Conservation (phyloP, 1,140 invertebrate species). For the Atta cephalotes region DNA sequence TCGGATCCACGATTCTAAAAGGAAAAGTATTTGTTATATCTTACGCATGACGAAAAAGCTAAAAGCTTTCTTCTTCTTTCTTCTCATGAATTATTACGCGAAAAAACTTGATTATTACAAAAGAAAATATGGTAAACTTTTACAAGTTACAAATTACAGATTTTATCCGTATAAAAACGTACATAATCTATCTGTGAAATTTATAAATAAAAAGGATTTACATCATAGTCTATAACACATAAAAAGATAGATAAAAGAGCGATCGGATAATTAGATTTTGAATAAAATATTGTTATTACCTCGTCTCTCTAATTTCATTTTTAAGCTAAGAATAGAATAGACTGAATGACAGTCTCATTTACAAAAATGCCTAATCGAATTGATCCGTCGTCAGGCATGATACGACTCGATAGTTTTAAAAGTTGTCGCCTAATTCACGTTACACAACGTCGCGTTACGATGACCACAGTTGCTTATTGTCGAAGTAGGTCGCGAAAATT, state of each 20-base stretch:
- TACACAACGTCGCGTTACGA: constrained; percentile 51
- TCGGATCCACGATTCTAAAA: background rate
- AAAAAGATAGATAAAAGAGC: background rate
- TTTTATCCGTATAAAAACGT: background rate
- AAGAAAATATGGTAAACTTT: background rate
- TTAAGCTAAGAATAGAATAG: background rate
- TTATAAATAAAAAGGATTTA: background rate
- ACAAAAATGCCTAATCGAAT: background rate
- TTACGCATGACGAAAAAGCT: background rate
- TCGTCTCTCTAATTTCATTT: background rate
- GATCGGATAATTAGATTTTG: background rate
- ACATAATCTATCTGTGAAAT: background rate
- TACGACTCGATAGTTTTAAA: constrained; percentile 20
- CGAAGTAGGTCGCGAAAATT: constrained; percentile 72
- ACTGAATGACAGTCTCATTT: background rate
- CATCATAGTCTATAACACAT: too few relatives aligned
- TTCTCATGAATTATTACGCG: background rate
- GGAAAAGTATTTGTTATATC: background rate
- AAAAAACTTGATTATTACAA: background rate
- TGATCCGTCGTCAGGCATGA: background rate
- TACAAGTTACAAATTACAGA: background rate
- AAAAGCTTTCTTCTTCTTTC: background rate
- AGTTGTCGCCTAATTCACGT: constrained; percentile 11
- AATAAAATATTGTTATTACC: background rate
- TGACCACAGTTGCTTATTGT: constrained; percentile 55